Percentiles rank a stretch among this genome's conserved stretches.
Conservation (phyloP, 2,888 invertebrate species). For the Phrixothrix hirtus region DNA sequence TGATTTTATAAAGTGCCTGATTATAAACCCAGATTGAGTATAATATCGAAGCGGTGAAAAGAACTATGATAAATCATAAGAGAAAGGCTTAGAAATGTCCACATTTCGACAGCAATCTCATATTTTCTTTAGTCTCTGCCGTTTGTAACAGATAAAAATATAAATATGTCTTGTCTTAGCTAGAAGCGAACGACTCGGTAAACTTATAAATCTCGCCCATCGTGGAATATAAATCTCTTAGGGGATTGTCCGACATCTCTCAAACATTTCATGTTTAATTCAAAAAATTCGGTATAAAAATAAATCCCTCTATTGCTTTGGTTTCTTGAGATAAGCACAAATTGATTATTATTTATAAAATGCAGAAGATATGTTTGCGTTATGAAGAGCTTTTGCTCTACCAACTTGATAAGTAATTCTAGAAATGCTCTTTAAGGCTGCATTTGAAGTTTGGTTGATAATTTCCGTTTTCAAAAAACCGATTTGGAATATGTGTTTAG, state of each 20-base stretch:
- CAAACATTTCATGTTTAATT: slow-evolving; percentile 54
- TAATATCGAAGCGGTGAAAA: slow-evolving; percentile 33
- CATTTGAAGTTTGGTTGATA: too few relatives aligned
- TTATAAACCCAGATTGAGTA: slow-evolving; percentile 35
- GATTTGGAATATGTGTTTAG: too few relatives aligned
- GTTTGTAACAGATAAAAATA: slow-evolving; percentile 53
- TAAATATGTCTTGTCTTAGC: slow-evolving; percentile 52
- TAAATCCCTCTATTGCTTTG: slow-evolving; percentile 25
- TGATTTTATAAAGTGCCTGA: too few relatives aligned
- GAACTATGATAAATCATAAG: slow-evolving; percentile 47
- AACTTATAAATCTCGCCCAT: slow-evolving; percentile 50
- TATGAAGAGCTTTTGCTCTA: too few relatives aligned
- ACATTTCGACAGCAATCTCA: slow-evolving; percentile 51
- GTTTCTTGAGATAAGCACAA: slow-evolving; percentile 37
- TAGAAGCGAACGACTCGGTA: slow-evolving; percentile 47
- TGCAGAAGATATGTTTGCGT: too few relatives aligned
- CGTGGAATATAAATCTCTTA: slow-evolving; percentile 46
- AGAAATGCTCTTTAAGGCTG: too few relatives aligned
- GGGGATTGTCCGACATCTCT: slow-evolving; percentile 41
- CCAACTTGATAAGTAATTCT: too few relatives aligned
- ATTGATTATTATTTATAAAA: slow-evolving; percentile 41
- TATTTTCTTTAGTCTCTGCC: slow-evolving; percentile 48
- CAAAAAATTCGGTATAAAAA: slow-evolving; percentile 36
- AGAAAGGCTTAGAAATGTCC: slow-evolving; percentile 46
- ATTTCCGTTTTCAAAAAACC: too few relatives aligned